Evolutionary conservation across 2,113 vertebrate genomes (phyloP).

Genomic region (Mastomys natalensis): DNA sequence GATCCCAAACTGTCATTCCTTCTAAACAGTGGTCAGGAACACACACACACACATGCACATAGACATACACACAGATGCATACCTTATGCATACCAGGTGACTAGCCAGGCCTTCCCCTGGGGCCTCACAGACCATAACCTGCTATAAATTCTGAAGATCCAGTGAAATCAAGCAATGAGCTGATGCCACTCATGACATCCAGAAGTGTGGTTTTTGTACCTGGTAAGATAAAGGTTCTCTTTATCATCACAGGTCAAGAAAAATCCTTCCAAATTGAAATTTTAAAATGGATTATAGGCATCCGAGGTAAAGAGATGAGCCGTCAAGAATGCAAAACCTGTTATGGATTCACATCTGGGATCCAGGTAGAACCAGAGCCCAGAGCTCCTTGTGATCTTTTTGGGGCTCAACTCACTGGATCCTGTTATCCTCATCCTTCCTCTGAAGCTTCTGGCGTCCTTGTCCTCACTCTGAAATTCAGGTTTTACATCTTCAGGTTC

Average conservation of each 20-base stretch:
- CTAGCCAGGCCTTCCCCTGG: neutral
- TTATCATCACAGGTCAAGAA: neutral
- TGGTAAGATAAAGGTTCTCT: neutral
- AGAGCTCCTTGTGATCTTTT: neutral
- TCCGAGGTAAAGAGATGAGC: neutral
- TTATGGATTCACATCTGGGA: neutral
- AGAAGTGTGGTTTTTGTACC: neutral
- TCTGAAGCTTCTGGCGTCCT: neutral
- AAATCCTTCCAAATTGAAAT: neutral
- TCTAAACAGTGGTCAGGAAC: neutral
- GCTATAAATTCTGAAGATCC: neutral
- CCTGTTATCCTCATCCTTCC: neutral
- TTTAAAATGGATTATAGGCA: neutral
- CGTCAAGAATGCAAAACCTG: neutral
- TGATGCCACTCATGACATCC: neutral
- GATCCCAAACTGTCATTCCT: neutral
- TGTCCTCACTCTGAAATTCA: neutral
- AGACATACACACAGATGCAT: too few relatives aligned
- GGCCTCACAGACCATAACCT: too few relatives aligned
- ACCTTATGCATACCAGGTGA: neutral
- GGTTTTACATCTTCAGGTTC: neutral
- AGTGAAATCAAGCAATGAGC: fast-evolving
- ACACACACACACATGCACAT: too few relatives aligned
- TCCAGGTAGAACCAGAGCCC: neutral
- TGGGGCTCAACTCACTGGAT: neutral